Percentiles rank a stretch among this genome's conserved stretches.
These are phyloP conservation scores for Corvus cornix DNA, from an alignment of 2,113 vertebrate species.

Conservation along the genomic window DNA sequence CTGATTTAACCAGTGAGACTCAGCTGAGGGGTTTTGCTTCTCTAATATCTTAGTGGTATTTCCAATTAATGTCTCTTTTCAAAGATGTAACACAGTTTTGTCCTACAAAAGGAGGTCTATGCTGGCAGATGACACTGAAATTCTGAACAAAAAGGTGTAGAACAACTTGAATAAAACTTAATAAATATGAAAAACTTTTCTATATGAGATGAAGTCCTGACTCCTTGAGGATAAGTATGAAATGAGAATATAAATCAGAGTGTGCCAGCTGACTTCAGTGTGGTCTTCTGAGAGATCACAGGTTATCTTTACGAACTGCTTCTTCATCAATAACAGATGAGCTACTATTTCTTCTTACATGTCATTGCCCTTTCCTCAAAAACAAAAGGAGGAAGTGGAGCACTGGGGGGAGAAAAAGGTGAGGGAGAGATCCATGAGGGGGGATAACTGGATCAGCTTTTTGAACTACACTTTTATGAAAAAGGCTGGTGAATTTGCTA, in stretches of 20 bases:
- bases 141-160: background rate
- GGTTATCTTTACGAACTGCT: slow-evolving; percentile 47
- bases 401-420: background rate
- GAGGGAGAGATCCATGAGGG: background rate
- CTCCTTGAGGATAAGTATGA: slow-evolving; percentile 22
- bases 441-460: slow-evolving; percentile 10
- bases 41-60: background rate
- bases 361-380: slow-evolving; percentile 49
- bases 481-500: background rate
- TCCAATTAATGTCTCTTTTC: background rate
- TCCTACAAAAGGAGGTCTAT: background rate
- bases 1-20: background rate
- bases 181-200: background rate
- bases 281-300: slow-evolving; percentile 27
- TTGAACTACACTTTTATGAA: background rate
- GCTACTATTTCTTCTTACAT: slow-evolving; percentile 57
- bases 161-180: slow-evolving; percentile 2
- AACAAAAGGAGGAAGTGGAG: slow-evolving; percentile 22
- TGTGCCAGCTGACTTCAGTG: slow-evolving; percentile 2
- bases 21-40: background rate
- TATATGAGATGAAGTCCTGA: slow-evolving; percentile 9
- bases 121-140: background rate
- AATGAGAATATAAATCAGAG: slow-evolving; percentile 57
- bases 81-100: background rate
- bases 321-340: slow-evolving; percentile 69